phyloP scores from a whole-genome alignment of 2,888 invertebrate species.

The Entomobrya multifasciata region DNA sequence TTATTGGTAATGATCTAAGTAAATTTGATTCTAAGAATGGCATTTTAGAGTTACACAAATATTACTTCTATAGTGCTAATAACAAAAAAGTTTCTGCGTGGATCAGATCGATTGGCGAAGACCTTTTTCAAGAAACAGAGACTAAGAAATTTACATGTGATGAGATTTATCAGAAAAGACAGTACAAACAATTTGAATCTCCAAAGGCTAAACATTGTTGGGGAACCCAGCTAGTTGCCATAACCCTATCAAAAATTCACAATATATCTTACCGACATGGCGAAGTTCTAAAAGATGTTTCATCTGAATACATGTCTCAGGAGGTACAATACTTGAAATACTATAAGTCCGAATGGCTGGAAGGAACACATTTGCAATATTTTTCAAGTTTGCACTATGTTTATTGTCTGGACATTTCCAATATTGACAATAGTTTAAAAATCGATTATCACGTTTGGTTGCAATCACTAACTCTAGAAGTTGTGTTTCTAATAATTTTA shows the following conservation, averaged over 20 bases:
- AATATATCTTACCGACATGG: neutral
- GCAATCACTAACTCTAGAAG: neutral
- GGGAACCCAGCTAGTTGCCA: neutral
- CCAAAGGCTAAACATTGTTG: neutral
- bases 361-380: slow-evolving; percentile 8
- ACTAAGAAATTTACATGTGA: neutral
- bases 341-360: neutral
- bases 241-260: neutral
- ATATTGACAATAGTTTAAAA: neutral
- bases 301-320: neutral
- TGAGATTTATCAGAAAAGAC: neutral
- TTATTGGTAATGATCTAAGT: neutral
- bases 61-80: neutral
- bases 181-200: neutral
- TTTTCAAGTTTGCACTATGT: neutral
- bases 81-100: no score
- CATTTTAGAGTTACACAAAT: neutral
- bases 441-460: neutral
- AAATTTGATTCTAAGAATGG: neutral
- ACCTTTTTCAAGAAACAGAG: neutral
- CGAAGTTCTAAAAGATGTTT: neutral
- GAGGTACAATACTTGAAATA: neutral
- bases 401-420: neutral
- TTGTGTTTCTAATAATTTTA: neutral
- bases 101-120: no score